phyloP scores from a whole-genome alignment of 2,113 vertebrate species.

The Podocnemis expansa region DNA sequence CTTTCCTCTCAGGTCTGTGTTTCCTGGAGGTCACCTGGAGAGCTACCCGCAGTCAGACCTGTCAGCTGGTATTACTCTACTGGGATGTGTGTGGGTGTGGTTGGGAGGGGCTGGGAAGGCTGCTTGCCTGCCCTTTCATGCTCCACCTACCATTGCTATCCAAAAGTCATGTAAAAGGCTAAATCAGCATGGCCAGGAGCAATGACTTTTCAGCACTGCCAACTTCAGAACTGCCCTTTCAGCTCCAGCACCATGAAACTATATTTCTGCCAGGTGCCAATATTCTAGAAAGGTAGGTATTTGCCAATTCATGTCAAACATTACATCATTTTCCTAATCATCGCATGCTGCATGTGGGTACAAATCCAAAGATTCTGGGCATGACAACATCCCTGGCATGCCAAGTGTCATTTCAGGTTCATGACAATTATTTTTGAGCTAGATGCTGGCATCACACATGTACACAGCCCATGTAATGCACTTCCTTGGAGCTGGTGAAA shows the following conservation, averaged over 20 bases:
- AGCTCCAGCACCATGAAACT: neutral
- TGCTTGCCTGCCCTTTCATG: neutral
- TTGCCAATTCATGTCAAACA: neutral
- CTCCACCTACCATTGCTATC: neutral
- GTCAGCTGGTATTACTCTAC: neutral
- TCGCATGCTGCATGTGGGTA: neutral
- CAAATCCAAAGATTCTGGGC: neutral
- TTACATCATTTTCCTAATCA: neutral
- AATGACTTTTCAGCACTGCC: neutral
- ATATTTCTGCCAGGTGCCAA: neutral
- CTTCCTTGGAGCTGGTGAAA: neutral
- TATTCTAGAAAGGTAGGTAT: neutral
- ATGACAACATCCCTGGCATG: neutral
- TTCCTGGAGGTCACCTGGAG: neutral
- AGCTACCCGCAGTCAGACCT: neutral
- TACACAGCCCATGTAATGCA: neutral
- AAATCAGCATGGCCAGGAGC: neutral
- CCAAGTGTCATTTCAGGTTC: neutral
- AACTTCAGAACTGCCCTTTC: neutral
- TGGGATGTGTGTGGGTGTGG: neutral
- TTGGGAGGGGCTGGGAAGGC: rapidly evolving
- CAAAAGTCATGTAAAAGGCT: neutral
- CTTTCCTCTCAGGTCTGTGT: neutral
- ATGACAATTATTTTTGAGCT: neutral
- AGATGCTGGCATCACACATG: neutral